phyloP scores from a whole-genome alignment of 1,140 invertebrate genomes.

The Neelides sp. region DNA sequence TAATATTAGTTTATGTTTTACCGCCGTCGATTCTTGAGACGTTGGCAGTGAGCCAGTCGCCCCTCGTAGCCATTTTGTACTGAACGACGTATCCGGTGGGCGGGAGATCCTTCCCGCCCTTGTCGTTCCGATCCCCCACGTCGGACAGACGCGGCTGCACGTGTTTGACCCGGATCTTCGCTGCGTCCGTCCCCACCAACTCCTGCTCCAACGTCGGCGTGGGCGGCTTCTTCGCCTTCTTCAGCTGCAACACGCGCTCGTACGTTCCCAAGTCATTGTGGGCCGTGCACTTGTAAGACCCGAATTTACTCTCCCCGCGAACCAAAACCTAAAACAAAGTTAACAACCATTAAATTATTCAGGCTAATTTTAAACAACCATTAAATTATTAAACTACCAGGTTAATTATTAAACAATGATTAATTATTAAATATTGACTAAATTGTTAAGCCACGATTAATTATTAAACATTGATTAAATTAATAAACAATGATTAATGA shows the following conservation, averaged over 20 bases:
- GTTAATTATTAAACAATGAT: no score
- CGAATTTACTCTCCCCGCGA: slow-evolving; percentile 18
- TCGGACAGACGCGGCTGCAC: background rate
- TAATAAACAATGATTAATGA: no score
- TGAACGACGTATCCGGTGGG: slow-evolving; percentile 28
- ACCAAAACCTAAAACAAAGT: slow-evolving; percentile 21
- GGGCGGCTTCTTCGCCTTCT: slow-evolving; percentile 25
- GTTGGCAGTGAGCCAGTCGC: slow-evolving; percentile 25
- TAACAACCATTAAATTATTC: no score
- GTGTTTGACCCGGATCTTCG: background rate
- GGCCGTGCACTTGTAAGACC: slow-evolving; percentile 23
- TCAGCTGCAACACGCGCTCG: slow-evolving; percentile 13
- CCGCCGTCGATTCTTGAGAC: slow-evolving; percentile 18
- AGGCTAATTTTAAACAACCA: no score
- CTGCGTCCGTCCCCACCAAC: background rate
- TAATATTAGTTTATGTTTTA: background rate
- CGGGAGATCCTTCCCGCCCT: slow-evolving; percentile 17
- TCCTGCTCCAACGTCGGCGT: slow-evolving; percentile 10
- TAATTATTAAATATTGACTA: no score
- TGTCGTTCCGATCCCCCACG: background rate
- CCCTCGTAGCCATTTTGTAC: slow-evolving; percentile 28
- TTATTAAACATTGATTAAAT: no score
- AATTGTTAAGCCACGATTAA: no score
- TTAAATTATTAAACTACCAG: no score
- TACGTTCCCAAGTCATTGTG: slow-evolving; percentile 22